Percentiles rank a stretch among this genome's conserved stretches.
phyloP scores from a whole-genome alignment of 2,113 vertebrate genomes.

The Perca flavescens region DNA sequence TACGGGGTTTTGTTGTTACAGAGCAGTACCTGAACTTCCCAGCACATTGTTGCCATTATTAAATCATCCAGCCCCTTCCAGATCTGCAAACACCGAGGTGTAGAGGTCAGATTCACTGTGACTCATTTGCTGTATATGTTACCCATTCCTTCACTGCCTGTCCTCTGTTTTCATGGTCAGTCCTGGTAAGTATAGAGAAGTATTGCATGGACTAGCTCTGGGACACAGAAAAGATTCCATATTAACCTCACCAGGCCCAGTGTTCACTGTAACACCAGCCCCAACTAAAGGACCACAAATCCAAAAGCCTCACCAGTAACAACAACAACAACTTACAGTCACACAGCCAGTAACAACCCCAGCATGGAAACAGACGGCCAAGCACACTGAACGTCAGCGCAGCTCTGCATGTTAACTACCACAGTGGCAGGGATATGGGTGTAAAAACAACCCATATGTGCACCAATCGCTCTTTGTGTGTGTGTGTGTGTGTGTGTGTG shows the following conservation, averaged over 20 bases:
- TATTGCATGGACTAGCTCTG: slow-evolving; percentile 79
- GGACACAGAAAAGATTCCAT: slow-evolving; percentile 17
- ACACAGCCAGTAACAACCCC: slow-evolving; percentile 63
- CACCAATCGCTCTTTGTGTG: slow-evolving; percentile 1
- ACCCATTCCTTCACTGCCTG: slow-evolving; percentile 70
- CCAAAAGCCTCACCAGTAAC: slow-evolving; percentile 55
- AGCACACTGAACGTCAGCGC: slow-evolving; percentile 40
- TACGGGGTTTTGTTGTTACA: not conserved
- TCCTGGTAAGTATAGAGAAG: slow-evolving; percentile 76
- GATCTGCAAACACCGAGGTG: slow-evolving; percentile 44
- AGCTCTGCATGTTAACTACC: slow-evolving; percentile 77
- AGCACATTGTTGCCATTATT: not conserved
- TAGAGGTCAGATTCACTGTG: slow-evolving; percentile 15
- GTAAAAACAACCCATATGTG: slow-evolving; percentile 45
- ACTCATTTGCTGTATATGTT: slow-evolving; percentile 1
- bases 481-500: not conserved
- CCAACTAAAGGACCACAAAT: slow-evolving; percentile 3
- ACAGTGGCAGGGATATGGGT: slow-evolving; percentile 38
- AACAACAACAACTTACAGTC: slow-evolving; percentile 61
- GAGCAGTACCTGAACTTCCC: not conserved
- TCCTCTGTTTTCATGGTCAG: slow-evolving; percentile 66
- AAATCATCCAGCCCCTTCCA: slow-evolving; percentile 2
- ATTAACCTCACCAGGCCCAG: slow-evolving; percentile 72
- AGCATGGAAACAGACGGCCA: slow-evolving; percentile 71
- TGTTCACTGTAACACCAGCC: slow-evolving; percentile 42